Evolutionary conservation across 2,888 invertebrate species (phyloP).

Genomic region (Xiphydria camelus): DNA sequence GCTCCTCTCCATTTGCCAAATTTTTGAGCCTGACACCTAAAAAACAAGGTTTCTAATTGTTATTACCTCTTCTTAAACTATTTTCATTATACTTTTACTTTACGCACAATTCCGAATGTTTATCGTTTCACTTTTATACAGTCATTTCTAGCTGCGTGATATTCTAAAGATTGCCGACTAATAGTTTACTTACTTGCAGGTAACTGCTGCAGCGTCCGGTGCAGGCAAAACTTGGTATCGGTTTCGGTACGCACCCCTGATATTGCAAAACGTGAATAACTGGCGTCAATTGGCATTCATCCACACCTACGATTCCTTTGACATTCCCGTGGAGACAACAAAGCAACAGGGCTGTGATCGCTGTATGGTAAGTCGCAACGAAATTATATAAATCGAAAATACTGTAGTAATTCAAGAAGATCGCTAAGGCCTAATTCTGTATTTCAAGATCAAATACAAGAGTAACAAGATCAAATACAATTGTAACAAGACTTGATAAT

Average conservation of each 20-base stretch:
- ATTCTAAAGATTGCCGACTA: no score
- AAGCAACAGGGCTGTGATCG: conserved; percentile 33
- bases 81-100: no score
- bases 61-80: no score
- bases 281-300: conserved; percentile 89
- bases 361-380: conserved; percentile 38
- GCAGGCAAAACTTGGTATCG: conserved; percentile 91
- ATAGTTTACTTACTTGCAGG: conserved; percentile 75
- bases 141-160: no score
- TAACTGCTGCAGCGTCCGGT: conserved; percentile 90
- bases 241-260: conserved; percentile 89
- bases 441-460: no score
- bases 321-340: conserved; percentile 29
- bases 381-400: background rate
- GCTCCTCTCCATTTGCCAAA: conserved; percentile 94
- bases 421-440: no score
- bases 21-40: conserved; percentile 91
- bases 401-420: no score
- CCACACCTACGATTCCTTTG: conserved; percentile 59
- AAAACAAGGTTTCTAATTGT: conserved; percentile 41
- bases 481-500: no score
- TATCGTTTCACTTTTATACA: no score
- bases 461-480: no score
- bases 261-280: conserved; percentile 90
- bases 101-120: no score